Evolutionary conservation across 2,113 vertebrate species (phyloP).

Genomic region (Percopsis transmontana): DNA sequence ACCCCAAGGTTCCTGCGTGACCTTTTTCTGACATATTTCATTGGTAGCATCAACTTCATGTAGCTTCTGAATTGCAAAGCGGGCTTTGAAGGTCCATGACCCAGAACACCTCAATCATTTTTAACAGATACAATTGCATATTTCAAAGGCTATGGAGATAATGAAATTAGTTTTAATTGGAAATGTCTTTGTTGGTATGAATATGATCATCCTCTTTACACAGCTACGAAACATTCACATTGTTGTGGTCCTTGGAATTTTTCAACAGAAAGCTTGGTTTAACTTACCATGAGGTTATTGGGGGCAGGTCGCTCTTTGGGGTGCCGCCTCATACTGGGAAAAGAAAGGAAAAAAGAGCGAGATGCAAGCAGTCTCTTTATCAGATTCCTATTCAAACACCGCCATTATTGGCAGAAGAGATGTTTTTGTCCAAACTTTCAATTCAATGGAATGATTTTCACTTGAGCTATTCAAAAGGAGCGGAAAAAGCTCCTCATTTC

Average conservation of each 20-base stretch:
- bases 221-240: constrained; percentile 30
- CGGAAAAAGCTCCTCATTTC: constrained; percentile 5
- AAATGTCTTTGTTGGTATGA: constrained; percentile 30
- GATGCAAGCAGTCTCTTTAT: constrained; percentile 32
- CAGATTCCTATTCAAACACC: constrained; percentile 16
- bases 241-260: constrained; percentile 37
- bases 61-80: constrained; percentile 28
- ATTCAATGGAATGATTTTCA: constrained; percentile 18
- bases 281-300: constrained; percentile 95
- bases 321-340: constrained; percentile 88
- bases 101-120: constrained; percentile 44
- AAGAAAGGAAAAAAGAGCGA: constrained; percentile 19
- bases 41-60: constrained; percentile 45
- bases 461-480: constrained; percentile 16
- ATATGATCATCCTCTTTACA: constrained; percentile 37
- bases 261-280: constrained; percentile 42
- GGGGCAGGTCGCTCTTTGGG: constrained; percentile 96
- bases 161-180: constrained; percentile 48
- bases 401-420: constrained; percentile 5
- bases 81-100: constrained; percentile 57
- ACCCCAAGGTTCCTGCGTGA: constrained; percentile 54
- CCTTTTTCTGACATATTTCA: constrained; percentile 42
- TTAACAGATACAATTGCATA: constrained; percentile 34
- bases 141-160: constrained; percentile 35
- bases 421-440: constrained; percentile 28